Evolutionary conservation across 2,888 invertebrate genomes (phyloP).

Genomic region (Xanthorhoe designata): DNA sequence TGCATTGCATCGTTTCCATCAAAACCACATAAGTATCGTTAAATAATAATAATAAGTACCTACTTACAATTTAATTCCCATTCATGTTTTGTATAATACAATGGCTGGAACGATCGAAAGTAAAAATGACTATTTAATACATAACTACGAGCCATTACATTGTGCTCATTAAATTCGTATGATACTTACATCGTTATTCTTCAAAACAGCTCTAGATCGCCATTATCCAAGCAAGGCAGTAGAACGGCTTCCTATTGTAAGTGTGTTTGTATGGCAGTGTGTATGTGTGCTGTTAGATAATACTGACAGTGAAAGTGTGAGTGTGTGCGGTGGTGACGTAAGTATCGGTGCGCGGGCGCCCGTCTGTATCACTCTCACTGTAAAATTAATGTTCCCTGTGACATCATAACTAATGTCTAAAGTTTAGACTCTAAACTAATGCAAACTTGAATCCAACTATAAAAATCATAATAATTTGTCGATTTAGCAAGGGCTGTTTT

Average conservation of each 20-base stretch:
- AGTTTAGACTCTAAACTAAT: too few relatives aligned
- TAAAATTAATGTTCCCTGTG: slow-evolving; percentile 6
- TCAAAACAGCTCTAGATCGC: slow-evolving; percentile 37
- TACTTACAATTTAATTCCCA: slow-evolving; percentile 11
- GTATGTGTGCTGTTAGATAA: slow-evolving; percentile 80
- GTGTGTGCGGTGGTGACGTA: slow-evolving; percentile 80
- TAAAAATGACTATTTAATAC: slow-evolving; percentile 32
- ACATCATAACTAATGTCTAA: background rate
- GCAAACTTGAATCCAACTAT: too few relatives aligned
- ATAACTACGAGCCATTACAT: slow-evolving; percentile 21
- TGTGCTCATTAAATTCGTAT: slow-evolving; percentile 33
- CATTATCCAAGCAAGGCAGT: slow-evolving; percentile 54
- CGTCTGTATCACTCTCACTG: slow-evolving; percentile 72
- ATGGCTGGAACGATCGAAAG: slow-evolving; percentile 19
- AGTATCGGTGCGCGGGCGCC: slow-evolving; percentile 59
- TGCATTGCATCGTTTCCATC: too few relatives aligned
- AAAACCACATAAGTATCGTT: background rate
- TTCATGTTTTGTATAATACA: slow-evolving; percentile 22
- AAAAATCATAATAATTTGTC: too few relatives aligned
- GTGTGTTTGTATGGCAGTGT: slow-evolving; percentile 82
- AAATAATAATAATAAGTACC: slow-evolving; percentile 10
- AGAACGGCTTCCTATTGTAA: slow-evolving; percentile 65
- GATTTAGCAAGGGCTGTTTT: too few relatives aligned
- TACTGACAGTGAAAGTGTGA: slow-evolving; percentile 83
- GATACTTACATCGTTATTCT: slow-evolving; percentile 31